Base-by-base conservation (phyloP, 1,140 invertebrate species). In the Cyrtorhinus lividipennis region DNA sequence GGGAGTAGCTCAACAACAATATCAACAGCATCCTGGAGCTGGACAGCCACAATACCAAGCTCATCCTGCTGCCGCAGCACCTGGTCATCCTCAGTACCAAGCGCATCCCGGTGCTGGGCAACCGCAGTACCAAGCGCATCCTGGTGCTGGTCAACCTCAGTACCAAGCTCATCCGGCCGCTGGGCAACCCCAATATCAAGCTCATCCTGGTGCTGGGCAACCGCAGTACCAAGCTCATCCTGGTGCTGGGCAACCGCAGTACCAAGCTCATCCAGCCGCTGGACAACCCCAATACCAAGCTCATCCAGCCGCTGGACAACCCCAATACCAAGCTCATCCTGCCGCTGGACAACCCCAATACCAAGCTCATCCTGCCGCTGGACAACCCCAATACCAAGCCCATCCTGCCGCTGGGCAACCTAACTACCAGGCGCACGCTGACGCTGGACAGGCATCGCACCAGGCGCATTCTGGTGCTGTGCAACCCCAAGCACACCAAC, bases 71-170 rank as follows among this genome's bases (percentile, higher is more conserved):
- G 30, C 24, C 26, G 23, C 58, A 59, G 58, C 58, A 59, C 10
- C 23, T 38, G 62, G 65, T 58, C 64, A 66, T 24, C 64, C 64
- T 10, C 66, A 68, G 56, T 53, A 68, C n/a, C 70, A 68, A 23
- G 13, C 8, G 8, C 58, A 59, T 10, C 12, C 18, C 24, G 15
- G 5, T 59, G 13, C 58, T 26, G 12, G 25, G 26, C 58, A 59
- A 59, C 24, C 10, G 23, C 10, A 59, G n/a, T n/a, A 22, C 58
- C 18, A 59, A 13, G 10, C 26, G 13, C 58, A 59, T 8, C 12
- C 18, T 24, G 15, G 5, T 25, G 13, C 58, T 26, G 13, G 24
- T 10, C 58, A 59, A 59, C 24, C 12, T 22, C 18, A 25, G 5
- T 38, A 10, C 56, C 10, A 56, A 15, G 10, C 23, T 20, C 58